phyloP scores from a whole-genome alignment of 2,797 vertebrate genomes.

The Peromyscus melanophrys region DNA sequence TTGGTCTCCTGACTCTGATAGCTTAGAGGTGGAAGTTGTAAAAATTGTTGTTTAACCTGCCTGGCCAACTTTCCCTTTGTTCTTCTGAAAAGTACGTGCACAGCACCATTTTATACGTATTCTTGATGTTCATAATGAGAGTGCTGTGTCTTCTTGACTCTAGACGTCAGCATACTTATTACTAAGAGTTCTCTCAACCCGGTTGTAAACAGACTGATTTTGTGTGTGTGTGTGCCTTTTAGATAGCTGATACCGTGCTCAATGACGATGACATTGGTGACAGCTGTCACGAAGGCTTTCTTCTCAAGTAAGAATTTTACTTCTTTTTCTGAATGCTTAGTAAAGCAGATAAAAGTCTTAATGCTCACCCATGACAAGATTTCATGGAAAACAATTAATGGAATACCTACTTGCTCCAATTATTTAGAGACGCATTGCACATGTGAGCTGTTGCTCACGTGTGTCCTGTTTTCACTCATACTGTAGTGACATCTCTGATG shows the following conservation, averaged over 20 bases:
- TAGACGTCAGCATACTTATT: not conserved
- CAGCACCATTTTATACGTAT: constrained; percentile 44
- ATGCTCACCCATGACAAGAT: not conserved
- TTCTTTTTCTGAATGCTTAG: constrained; percentile 60
- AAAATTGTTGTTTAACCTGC: constrained; percentile 55
- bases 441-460: constrained; percentile 7
- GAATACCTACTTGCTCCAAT: not conserved
- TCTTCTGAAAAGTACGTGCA: not conserved
- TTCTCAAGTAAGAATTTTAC: constrained; percentile 95
- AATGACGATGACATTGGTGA: constrained; percentile 99
- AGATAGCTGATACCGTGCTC: constrained; percentile 97
- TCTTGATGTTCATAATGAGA: constrained; percentile 45
- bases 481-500: not conserved
- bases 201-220: constrained; percentile 69
- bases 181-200: constrained; percentile 12
- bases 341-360: constrained; percentile 56
- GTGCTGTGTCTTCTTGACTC: not conserved
- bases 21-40: constrained; percentile 19
- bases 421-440: not conserved
- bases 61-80: constrained; percentile 35
- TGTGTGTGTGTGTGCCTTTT: constrained; percentile 79
- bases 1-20: constrained; percentile 32
- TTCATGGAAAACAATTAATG: constrained; percentile 27
- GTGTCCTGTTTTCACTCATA: not conserved
- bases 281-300: constrained; percentile 98